Base-by-base conservation (phyloP, 2,888 invertebrate species). In the Macaria liturata region DNA sequence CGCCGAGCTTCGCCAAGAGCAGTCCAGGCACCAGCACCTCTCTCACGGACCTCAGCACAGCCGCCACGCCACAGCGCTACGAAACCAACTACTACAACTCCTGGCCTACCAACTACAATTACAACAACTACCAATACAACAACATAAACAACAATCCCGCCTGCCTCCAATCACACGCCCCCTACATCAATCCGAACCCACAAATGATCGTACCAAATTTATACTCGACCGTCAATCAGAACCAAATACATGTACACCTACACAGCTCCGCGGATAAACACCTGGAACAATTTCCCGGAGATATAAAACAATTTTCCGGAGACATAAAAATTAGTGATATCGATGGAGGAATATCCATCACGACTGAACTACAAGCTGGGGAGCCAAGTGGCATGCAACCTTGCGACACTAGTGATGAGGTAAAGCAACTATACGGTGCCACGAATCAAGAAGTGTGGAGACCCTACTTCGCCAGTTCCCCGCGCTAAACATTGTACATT, bases 201-300 rank as follows among this genome's bases (percentile, higher is more conserved):
- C 93, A 94, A 57, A 95, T 96, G 94, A 94, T 97, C 30, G 93
- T 96, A 0, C 96, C 96, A 0, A 96, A 96, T 73, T 88, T 96
- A 0, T 96, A 96, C 81, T 96, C 96, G 45, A 96, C 96, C 32
- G 96, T 97, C 54, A 97, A 97, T 80, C 96, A 97, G 83, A 97
- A 96, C 82, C 96, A 97, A 91, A 96, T 97, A 62, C 97, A 97
- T 77, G 93, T 97, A 31, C 97, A 97, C 74, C 83, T 96, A 34
- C 96, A 97, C 81, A 94, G 94, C 50, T 88, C 93, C 20, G 86
- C 92, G 4, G 95, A 95, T 53, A 95, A 95, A 78, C 84, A 94
- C 66, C 70, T 94, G 66, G 95, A 95, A 67, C 95, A 95, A 75
- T 95, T 94, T 61, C 93, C 93, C 48, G 86, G 91, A 64, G 92